These are phyloP conservation scores for Podiceps cristatus DNA, from an alignment of 2,113 vertebrate genomes.

Conservation along the genomic window DNA sequence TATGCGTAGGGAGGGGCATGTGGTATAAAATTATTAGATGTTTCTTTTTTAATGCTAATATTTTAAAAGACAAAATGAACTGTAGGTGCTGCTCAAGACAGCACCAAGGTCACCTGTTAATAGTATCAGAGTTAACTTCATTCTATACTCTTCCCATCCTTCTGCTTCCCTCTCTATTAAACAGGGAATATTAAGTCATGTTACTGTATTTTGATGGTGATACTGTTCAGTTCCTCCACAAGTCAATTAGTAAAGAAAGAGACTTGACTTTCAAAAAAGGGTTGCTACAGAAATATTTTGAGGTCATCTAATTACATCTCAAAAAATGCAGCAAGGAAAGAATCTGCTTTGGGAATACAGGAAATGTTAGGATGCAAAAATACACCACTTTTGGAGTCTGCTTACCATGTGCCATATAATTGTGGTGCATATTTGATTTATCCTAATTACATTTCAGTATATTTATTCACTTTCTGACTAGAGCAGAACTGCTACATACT, in stretches of 20 bases:
- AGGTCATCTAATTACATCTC: conserved; percentile 1
- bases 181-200: neutral
- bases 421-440: neutral
- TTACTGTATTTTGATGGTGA: neutral
- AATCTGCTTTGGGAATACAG: neutral
- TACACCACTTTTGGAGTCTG: neutral
- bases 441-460: neutral
- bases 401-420: neutral
- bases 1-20: fast-evolving
- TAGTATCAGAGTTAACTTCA: neutral
- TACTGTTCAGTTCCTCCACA: neutral
- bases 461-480: conserved; percentile 15
- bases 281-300: neutral
- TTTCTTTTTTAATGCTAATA: neutral
- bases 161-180: neutral
- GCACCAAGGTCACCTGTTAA: neutral
- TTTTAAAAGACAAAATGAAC: neutral
- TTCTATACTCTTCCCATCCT: neutral
- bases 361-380: conserved; percentile 13
- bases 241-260: neutral
- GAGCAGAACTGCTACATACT: neutral
- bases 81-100: neutral
- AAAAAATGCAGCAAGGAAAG: neutral
- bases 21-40: neutral
- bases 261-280: neutral